phyloP scores from a whole-genome alignment of 2,113 vertebrate genomes.

The Gila orcuttii region DNA sequence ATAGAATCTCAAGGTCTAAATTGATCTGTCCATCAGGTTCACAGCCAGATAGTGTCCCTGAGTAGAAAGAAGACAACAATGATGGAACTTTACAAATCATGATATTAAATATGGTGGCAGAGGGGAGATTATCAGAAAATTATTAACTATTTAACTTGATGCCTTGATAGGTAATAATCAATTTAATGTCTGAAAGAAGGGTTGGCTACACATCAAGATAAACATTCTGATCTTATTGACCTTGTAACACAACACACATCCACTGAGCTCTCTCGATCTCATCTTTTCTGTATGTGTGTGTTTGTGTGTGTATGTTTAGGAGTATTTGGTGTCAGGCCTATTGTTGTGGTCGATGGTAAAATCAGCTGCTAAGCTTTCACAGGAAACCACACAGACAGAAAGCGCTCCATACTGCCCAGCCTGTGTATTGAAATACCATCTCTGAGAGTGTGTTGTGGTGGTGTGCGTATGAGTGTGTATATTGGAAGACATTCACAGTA shows the following conservation, averaged over 20 bases:
- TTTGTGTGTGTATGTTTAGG: conserved; percentile 45
- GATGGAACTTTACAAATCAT: background rate
- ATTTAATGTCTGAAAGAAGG: background rate
- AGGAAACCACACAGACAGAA: conserved; percentile 72
- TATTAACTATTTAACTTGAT: background rate
- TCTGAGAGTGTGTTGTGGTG: conserved; percentile 40
- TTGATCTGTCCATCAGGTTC: conserved; percentile 64
- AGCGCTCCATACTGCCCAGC: conserved; percentile 53
- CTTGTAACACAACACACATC: background rate
- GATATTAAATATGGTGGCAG: background rate
- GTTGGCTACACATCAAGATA: background rate
- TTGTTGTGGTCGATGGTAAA: conserved; percentile 66
- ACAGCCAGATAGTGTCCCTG: background rate
- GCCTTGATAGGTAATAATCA: too few relatives aligned
- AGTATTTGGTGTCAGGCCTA: conserved; percentile 65
- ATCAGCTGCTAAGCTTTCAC: conserved; percentile 64
- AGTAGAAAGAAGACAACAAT: background rate
- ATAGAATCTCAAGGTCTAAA: conserved; percentile 59
- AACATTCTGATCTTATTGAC: background rate
- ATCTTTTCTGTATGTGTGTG: conserved; percentile 47
- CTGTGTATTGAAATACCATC: conserved; percentile 65
- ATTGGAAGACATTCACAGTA: conserved; percentile 60
- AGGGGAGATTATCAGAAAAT: background rate
- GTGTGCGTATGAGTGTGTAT: conserved; percentile 48
- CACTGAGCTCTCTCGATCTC: conserved; percentile 30